phyloP scores from a whole-genome alignment of 2,113 vertebrate genomes.

The Microcebus lehilahytsara region DNA sequence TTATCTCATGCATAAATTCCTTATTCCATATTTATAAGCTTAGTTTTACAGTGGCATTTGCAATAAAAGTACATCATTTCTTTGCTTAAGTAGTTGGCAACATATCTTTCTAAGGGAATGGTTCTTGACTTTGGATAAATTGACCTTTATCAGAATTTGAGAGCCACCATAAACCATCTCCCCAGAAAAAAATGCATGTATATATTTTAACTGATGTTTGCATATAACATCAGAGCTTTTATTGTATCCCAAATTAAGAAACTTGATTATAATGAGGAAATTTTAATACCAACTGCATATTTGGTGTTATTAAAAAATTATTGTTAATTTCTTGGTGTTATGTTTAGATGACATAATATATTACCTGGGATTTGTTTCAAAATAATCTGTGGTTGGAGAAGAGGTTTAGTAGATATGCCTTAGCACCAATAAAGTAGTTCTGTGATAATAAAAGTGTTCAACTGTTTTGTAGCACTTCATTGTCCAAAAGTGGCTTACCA shows the following conservation, averaged over 20 bases:
- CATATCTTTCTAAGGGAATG: not conserved
- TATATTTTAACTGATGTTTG: not conserved
- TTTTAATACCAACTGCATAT: not conserved
- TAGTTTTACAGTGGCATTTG: not conserved
- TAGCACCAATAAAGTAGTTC: not conserved
- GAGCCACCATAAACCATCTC: not conserved
- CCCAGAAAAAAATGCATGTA: not conserved
- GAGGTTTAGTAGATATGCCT: fast-evolving
- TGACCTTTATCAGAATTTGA: not conserved
- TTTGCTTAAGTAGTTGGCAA: not conserved
- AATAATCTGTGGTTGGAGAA: not conserved
- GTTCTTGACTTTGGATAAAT: not conserved
- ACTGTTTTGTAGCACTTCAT: not conserved
- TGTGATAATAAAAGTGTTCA: not conserved
- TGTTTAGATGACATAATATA: not conserved
- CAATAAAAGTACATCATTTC: not conserved
- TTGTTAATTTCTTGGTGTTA: not conserved
- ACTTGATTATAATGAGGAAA: not conserved
- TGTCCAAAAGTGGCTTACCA: not conserved
- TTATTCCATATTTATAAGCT: not conserved
- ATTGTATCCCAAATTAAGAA: not conserved
- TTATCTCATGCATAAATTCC: not conserved
- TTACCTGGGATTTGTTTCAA: not conserved
- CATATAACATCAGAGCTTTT: not conserved
- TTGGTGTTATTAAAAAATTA: not conserved